Evolutionary conservation across 2,113 vertebrate species (phyloP).

Genomic region (Isichthys henryi): DNA sequence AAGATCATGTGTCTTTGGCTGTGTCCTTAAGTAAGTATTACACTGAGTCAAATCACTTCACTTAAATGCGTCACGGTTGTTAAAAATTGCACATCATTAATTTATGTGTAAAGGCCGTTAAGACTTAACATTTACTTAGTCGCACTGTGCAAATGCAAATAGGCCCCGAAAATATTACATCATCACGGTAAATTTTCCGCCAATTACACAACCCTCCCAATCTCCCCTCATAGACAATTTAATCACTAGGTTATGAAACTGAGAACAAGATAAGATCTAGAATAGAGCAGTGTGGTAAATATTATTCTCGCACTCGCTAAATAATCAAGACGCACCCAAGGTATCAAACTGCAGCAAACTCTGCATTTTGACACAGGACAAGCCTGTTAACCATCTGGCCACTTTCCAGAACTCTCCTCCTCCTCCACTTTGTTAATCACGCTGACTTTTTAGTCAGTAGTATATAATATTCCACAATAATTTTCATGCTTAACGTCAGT

Average conservation of each 20-base stretch:
- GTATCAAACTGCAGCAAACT: not conserved
- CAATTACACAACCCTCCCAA: not conserved
- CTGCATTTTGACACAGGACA: not conserved
- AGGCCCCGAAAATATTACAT: conserved; percentile 15
- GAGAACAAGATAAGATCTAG: conserved; percentile 40
- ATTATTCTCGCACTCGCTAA: conserved; percentile 27
- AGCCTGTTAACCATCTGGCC: not conserved
- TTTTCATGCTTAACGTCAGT: not conserved
- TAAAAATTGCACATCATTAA: conserved; percentile 7
- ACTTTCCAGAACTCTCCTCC: not conserved
- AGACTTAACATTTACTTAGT: conserved; percentile 3
- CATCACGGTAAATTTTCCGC: conserved; percentile 14
- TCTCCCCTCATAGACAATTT: conserved; percentile 41
- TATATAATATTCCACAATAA: not conserved
- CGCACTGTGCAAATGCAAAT: conserved; percentile 7
- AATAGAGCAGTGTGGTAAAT: conserved; percentile 13
- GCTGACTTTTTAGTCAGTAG: not conserved
- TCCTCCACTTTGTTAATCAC: not conserved
- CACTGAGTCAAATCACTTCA: conserved; percentile 3
- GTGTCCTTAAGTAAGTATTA: not conserved
- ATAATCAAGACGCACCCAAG: not conserved
- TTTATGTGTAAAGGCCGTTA: conserved; percentile 15
- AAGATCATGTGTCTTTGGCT: not conserved
- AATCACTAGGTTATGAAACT: conserved; percentile 43
- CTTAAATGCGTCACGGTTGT: conserved; percentile 1